Evolutionary conservation across 2,797 vertebrate genomes (phyloP).

Genomic region (Poecilia wingei): DNA sequence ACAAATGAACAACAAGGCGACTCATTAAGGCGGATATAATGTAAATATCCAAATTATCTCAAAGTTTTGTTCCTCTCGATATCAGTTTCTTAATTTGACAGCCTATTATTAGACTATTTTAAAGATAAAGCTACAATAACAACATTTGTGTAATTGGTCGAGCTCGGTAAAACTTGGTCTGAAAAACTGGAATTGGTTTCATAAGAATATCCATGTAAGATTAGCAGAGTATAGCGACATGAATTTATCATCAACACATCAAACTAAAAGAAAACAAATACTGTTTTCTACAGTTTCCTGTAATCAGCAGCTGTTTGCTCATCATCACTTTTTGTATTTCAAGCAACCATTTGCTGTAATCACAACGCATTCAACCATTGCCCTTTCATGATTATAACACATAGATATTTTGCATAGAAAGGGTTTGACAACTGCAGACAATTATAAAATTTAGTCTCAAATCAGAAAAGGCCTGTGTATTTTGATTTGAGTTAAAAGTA

Average conservation of each 20-base stretch:
- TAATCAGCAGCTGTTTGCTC: not conserved
- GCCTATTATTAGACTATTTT: not conserved
- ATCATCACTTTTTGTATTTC: not conserved
- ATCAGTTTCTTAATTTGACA: not conserved
- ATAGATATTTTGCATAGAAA: not conserved
- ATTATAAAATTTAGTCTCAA: not conserved
- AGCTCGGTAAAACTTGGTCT: too few relatives aligned
- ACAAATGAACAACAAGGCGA: slow-evolving; percentile 4
- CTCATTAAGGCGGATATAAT: not conserved
- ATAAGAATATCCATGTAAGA: not conserved
- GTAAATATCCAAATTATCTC: not conserved
- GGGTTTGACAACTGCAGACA: not conserved
- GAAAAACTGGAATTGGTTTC: not conserved
- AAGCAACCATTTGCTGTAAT: not conserved
- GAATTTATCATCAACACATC: not conserved
- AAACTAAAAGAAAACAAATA: not conserved
- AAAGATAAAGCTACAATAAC: not conserved
- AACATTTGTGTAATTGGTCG: not conserved
- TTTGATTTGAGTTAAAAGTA: not conserved
- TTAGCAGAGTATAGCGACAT: not conserved
- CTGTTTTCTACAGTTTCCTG: not conserved
- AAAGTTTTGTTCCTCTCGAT: not conserved
- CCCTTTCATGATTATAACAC: not conserved
- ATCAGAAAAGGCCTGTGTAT: not conserved
- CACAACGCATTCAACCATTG: not conserved